Evolutionary conservation across 2,797 vertebrate genomes (phyloP), one percentile per base, ranked within the genome.

Genomic region (Ficedula albicollis): DNA sequence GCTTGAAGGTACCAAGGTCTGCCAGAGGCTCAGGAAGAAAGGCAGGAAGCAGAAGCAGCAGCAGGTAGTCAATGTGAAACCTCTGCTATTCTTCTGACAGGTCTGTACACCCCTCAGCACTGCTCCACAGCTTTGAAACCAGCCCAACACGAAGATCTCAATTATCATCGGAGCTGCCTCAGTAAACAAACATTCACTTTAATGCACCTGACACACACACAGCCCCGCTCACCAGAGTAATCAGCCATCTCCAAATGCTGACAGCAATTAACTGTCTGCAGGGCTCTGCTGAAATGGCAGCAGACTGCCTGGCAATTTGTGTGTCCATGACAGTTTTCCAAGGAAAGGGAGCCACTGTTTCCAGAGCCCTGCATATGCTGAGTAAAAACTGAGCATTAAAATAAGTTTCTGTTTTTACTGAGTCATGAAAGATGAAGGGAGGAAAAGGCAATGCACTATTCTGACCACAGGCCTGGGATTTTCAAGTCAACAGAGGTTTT

Each of bases 151-250:
- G 0, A 64, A 66, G 72, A 73, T n/a, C 25, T 55, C 25, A 55
- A 17, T 70, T 73, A 79, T n/a, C 44, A 55, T 20, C 13, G 11
- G 51, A 56, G 69, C 72, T 83, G 60, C 38, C 88, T 78, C 68
- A 59, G 52, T 51, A 88, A 81, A 93, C 36, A 87, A 88, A 81
- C 68, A 72, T 4, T 41, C 67, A 32, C 39, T 79, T 62, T 63
- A 84, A 73, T 16, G 73, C 52, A 51, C 36, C 38, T 18, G 12
- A 38, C n/a, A 89, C 44, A 51, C 55, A 30, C 58, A 15, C 49
- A 2, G 20, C 32, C 2, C 0, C 26, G 6, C 54, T n/a, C 32
- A 72, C 2, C 2, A 80, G 25, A 63, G 36, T 16, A 23, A 80
- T 79, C 70, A 59, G 63, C 58, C 52, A 54, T 19, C 56, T 80